Evolutionary conservation across 2,888 invertebrate species (phyloP).

Genomic region (Thumatha senex): DNA sequence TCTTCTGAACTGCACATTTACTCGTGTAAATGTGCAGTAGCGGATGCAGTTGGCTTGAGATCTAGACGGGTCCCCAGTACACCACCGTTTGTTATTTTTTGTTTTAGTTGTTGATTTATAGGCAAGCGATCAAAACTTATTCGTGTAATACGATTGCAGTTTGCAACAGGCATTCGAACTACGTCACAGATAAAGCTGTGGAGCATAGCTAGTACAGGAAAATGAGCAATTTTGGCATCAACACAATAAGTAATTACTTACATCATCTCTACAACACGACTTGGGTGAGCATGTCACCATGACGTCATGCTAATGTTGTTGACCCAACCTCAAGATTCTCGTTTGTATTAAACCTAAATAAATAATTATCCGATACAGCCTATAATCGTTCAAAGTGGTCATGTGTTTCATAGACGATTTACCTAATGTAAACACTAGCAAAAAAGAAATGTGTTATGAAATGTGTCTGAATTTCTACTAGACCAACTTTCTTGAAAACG

Average conservation of each 20-base stretch:
- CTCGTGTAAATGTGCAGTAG: no score
- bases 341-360: constrained; percentile 23
- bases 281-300: constrained; percentile 68
- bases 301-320: constrained; percentile 77
- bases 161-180: no score
- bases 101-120: no score
- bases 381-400: neutral
- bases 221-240: constrained; percentile 46
- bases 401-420: neutral
- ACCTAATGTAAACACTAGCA: neutral
- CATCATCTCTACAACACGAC: constrained; percentile 65
- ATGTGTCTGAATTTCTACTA: no score
- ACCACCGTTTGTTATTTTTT: no score
- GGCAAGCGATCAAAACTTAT: no score
- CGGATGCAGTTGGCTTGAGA: no score
- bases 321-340: constrained; percentile 58
- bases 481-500: no score
- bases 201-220: neutral
- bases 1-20: no score
- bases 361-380: constrained; percentile 9
- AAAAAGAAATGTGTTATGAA: neutral
- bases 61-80: no score
- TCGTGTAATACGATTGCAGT: no score
- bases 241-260: constrained; percentile 52
- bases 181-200: neutral